phyloP scores from a whole-genome alignment of 1,140 invertebrate genomes.

The Sycophila sp. region DNA sequence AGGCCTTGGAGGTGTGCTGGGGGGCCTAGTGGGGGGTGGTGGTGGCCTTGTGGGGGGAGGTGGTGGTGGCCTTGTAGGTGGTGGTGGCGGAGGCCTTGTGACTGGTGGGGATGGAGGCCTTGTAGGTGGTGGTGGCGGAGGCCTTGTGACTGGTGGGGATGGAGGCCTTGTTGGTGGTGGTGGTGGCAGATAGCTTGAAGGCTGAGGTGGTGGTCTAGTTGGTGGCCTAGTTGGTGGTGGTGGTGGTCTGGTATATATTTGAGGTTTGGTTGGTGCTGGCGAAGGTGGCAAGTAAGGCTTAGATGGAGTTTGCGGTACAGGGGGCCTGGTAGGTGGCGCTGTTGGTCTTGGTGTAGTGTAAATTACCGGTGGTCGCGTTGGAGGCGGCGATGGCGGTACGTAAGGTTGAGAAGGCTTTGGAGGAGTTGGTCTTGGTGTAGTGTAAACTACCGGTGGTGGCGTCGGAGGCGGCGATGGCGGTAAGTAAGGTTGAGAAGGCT shows the following conservation, averaged over 20 bases:
- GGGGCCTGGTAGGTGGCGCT: constrained; percentile 15
- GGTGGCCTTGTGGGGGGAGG: constrained; percentile 29
- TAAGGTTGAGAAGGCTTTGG: not conserved
- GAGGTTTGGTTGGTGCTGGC: not conserved
- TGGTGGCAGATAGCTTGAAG: constrained; percentile 27
- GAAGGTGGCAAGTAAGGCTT: constrained; percentile 1
- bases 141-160: constrained; percentile 12
- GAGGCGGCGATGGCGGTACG: constrained; percentile 7
- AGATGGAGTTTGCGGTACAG: constrained; percentile 8
- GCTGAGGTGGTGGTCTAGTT: not conserved
- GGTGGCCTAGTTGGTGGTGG: constrained; percentile 20
- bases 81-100: constrained; percentile 6
- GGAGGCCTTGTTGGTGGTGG: constrained; percentile 18
- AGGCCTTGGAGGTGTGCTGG: not conserved
- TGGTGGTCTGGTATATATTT: constrained; percentile 40
- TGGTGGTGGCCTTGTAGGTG: constrained; percentile 17
- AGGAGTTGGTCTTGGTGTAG: constrained; percentile 19
- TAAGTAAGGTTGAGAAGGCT: constrained; percentile 15
- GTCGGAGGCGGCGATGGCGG: not conserved
- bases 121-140: not conserved
- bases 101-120: constrained; percentile 2
- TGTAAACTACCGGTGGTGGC: not conserved
- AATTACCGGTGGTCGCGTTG: not conserved
- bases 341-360: constrained; percentile 18
- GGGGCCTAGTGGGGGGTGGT: constrained; percentile 2